Evolutionary conservation across 2,113 vertebrate species (phyloP).

Genomic region (Pantherophis guttatus): DNA sequence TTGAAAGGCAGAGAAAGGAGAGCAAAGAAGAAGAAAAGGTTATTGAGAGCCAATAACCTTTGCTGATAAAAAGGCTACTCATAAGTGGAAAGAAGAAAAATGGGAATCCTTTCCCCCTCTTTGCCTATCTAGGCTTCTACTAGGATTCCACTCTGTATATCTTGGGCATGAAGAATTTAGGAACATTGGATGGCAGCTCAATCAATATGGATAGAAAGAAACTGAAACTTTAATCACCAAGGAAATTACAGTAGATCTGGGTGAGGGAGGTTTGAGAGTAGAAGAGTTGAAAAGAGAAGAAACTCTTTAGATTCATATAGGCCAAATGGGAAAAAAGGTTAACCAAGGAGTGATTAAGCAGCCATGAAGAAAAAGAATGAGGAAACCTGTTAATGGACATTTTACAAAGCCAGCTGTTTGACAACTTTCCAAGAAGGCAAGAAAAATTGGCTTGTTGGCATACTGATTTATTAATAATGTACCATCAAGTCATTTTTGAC

Average conservation of each 20-base stretch:
- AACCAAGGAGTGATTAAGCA: neutral
- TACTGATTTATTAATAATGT: neutral
- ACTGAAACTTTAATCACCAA: neutral
- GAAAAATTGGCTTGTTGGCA: neutral
- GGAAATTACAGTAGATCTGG: neutral
- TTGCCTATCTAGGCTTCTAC: neutral
- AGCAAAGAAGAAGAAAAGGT: neutral
- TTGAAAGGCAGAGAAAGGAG: neutral
- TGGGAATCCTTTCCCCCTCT: neutral
- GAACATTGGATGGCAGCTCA: neutral
- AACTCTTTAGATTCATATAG: neutral
- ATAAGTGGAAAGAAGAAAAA: neutral
- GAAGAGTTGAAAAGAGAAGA: neutral
- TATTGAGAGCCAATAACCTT: neutral
- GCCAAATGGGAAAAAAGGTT: neutral
- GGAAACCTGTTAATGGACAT: neutral
- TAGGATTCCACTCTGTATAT: neutral
- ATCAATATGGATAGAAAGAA: neutral
- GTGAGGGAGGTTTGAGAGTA: neutral
- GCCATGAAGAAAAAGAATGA: neutral
- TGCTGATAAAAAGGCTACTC: neutral
- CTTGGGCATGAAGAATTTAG: neutral
- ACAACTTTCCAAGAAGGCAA: neutral
- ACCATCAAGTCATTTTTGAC: neutral
- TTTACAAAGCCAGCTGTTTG: neutral